Conservation (phyloP, 1,140 invertebrate genomes). For the Aphaenogaster ashmeadi region DNA sequence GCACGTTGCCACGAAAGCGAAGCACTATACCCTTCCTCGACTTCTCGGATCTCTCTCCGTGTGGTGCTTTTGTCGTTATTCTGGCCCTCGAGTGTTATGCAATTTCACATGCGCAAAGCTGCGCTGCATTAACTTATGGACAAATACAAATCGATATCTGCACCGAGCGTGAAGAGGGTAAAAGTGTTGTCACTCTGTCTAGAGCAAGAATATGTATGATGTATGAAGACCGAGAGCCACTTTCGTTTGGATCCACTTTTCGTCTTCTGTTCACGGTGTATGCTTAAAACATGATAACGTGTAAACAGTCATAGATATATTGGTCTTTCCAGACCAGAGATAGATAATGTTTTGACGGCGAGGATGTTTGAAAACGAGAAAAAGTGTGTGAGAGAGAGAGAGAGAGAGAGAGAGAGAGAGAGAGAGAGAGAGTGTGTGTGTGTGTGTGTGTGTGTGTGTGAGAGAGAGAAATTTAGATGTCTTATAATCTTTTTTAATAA, state of each 20-base stretch:
- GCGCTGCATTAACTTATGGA: conserved; percentile 53
- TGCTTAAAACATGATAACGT: conserved; percentile 47
- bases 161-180: conserved; percentile 45
- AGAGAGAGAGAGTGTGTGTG: not conserved
- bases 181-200: conserved; percentile 49
- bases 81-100: conserved; percentile 51
- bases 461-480: not conserved
- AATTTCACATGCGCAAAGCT: conserved; percentile 57
- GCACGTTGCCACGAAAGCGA: conserved; percentile 61
- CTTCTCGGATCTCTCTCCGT: conserved; percentile 40
- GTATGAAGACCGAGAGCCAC: conserved; percentile 52
- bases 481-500: not conserved
- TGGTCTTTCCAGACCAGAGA: not conserved
- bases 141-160: conserved; percentile 62
- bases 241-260: conserved; percentile 44
- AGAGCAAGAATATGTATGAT: conserved; percentile 25
- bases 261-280: not conserved
- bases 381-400: not conserved
- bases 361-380: not conserved
- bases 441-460: too few species aligned
- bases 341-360: conserved; percentile 2
- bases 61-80: conserved; percentile 54
- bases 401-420: not conserved
- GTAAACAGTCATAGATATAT: conserved; percentile 28
- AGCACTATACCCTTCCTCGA: conserved; percentile 51